phyloP scores from a whole-genome alignment of 2,797 vertebrate genomes.

The Ambastaia sidthimunki region DNA sequence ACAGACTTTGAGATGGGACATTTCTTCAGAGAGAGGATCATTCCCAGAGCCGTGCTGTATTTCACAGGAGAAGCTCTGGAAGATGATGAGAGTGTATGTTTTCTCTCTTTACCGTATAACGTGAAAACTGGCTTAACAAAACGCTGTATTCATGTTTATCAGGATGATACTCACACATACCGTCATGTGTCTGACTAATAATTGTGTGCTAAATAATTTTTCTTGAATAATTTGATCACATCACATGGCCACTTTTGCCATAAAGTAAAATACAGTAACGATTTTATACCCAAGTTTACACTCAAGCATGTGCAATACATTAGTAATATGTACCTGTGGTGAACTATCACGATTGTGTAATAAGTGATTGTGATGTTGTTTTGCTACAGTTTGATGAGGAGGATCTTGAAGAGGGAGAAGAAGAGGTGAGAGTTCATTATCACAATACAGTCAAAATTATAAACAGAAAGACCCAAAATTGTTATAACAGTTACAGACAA shows the following conservation, averaged over 20 bases:
- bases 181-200: too few relatives aligned
- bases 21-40: constrained; percentile 96
- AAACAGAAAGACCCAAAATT: neutral
- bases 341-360: neutral
- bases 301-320: too few relatives aligned
- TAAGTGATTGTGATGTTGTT: neutral
- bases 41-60: constrained; percentile 95
- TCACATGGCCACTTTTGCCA: too few relatives aligned
- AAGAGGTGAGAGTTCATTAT: constrained; percentile 84
- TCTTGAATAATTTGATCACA: too few relatives aligned
- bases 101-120: neutral
- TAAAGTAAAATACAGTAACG: too few relatives aligned
- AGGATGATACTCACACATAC: too few relatives aligned
- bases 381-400: constrained; percentile 92
- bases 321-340: neutral
- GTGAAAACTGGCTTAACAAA: too few relatives aligned
- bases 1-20: constrained; percentile 97
- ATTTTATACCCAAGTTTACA: too few relatives aligned
- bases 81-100: constrained; percentile 92
- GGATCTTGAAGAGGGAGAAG: constrained; percentile 93
- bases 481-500: constrained; percentile 4
- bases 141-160: too few relatives aligned
- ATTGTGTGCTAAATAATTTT: too few relatives aligned
- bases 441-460: neutral
- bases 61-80: constrained; percentile 97